phyloP scores from a whole-genome alignment of 2,888 invertebrate species.

The Vandiemenella viatica region DNA sequence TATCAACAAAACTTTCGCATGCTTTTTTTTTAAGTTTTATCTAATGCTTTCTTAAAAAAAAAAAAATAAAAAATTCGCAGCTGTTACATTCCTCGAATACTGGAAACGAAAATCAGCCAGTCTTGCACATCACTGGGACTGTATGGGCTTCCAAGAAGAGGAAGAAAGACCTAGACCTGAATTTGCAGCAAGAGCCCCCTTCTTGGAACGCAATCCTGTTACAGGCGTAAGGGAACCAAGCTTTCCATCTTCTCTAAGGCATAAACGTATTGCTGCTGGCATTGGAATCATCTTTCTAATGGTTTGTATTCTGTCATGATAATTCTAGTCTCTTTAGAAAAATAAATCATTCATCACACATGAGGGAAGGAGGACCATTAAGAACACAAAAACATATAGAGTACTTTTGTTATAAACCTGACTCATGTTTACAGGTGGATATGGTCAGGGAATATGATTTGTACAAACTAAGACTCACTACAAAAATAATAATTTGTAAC shows the following conservation, averaged over 20 bases:
- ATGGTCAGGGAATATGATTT: too few species aligned
- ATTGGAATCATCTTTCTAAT: slow-evolving; percentile 35
- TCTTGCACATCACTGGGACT: slow-evolving; percentile 40
- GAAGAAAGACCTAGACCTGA: slow-evolving; percentile 39
- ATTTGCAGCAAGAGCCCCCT: slow-evolving; percentile 35
- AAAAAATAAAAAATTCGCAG: slow-evolving; percentile 26
- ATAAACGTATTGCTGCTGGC: slow-evolving; percentile 35
- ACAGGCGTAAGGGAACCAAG: slow-evolving; percentile 37
- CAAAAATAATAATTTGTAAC: too few species aligned
- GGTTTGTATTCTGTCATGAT: slow-evolving; percentile 27
- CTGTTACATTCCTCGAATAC: slow-evolving; percentile 39
- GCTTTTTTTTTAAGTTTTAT: too few species aligned
- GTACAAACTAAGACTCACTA: too few species aligned
- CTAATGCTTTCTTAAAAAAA: too few species aligned
- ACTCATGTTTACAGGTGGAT: too few species aligned
- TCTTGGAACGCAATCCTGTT: slow-evolving; percentile 35
- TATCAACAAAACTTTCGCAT: too few species aligned
- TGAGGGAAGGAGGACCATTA: too few species aligned
- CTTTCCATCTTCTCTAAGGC: slow-evolving; percentile 31
- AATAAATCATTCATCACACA: not conserved
- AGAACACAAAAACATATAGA: too few species aligned
- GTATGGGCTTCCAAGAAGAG: slow-evolving; percentile 37
- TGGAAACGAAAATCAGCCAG: slow-evolving; percentile 40
- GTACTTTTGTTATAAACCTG: too few species aligned
- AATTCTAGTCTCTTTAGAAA: not conserved